phyloP scores from a whole-genome alignment of 2,113 vertebrate species.

The Tylochromis polylepis region DNA sequence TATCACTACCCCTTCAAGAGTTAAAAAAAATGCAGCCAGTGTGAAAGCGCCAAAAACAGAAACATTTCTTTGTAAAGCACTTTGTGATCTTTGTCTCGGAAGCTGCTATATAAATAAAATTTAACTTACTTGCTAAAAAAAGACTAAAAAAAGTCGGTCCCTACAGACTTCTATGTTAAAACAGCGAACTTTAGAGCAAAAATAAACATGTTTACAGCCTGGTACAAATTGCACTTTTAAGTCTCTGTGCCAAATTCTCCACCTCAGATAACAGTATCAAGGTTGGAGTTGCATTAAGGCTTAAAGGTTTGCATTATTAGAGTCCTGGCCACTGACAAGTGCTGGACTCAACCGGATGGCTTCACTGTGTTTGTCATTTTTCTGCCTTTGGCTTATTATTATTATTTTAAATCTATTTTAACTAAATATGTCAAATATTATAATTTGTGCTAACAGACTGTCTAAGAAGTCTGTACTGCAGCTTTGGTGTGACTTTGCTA shows the following conservation, averaged over 20 bases:
- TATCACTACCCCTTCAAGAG: not conserved
- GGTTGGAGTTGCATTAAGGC: not conserved
- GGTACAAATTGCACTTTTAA: not conserved
- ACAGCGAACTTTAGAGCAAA: not conserved
- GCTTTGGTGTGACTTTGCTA: not conserved
- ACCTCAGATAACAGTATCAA: not conserved
- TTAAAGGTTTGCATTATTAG: not conserved
- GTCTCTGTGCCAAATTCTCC: not conserved
- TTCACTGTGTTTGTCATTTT: not conserved
- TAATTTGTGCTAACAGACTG: not conserved
- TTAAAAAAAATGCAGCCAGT: not conserved
- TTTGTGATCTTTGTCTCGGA: not conserved
- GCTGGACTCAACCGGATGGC: not conserved
- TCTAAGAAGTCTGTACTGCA: not conserved
- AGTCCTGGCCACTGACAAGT: not conserved
- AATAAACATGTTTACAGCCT: not conserved
- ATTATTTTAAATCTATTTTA: not conserved
- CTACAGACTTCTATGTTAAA: not conserved
- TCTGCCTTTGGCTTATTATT: not conserved
- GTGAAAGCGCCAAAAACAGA: not conserved
- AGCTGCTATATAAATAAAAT: not conserved
- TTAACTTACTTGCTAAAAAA: not conserved
- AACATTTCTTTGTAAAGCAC: not conserved
- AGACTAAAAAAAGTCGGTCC: not conserved
- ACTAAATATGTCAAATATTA: not conserved